A percentile compares a stretch with the other conserved stretches of the same genome.
Evolutionary conservation across 35 echinoderm and acorn worm species (phyloP).

Genomic region (Amphiura filiformis): DNA sequence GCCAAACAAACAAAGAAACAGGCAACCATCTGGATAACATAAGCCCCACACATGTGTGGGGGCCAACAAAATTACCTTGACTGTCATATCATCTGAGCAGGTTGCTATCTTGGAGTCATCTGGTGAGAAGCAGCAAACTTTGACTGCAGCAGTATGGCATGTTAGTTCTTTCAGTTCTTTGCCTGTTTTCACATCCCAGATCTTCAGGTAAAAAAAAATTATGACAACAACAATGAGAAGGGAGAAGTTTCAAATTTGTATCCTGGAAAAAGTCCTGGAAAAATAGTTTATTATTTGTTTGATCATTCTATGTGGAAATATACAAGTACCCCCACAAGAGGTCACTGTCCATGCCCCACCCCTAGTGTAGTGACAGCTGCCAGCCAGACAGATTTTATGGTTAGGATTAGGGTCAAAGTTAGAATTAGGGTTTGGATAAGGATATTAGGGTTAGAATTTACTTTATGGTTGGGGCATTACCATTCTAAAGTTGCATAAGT

Average conservation of each 20-base stretch:
- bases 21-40: too few species aligned
- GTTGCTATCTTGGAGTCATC: slow-evolving; percentile 39
- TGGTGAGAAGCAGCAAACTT: slow-evolving; percentile 23
- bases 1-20: neutral
- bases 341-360: too few species aligned
- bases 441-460: too few species aligned
- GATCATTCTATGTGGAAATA: neutral
- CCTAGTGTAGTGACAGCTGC: too few species aligned
- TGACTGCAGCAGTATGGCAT: slow-evolving; percentile 23
- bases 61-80: slow-evolving; percentile 1
- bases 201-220: neutral
- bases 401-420: too few species aligned
- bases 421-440: too few species aligned
- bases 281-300: neutral
- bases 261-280: too few species aligned
- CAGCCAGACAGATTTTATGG: too few species aligned
- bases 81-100: slow-evolving; percentile 34
- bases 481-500: too few species aligned
- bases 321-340: neutral
- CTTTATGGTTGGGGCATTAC: too few species aligned
- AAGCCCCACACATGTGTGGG: too few species aligned
- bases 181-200: slow-evolving; percentile 19
- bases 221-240: neutral
- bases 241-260: too few species aligned
- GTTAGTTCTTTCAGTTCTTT: neutral